Evolutionary conservation across 2,113 vertebrate genomes (phyloP).

Genomic region (Vulpes lagopus): DNA sequence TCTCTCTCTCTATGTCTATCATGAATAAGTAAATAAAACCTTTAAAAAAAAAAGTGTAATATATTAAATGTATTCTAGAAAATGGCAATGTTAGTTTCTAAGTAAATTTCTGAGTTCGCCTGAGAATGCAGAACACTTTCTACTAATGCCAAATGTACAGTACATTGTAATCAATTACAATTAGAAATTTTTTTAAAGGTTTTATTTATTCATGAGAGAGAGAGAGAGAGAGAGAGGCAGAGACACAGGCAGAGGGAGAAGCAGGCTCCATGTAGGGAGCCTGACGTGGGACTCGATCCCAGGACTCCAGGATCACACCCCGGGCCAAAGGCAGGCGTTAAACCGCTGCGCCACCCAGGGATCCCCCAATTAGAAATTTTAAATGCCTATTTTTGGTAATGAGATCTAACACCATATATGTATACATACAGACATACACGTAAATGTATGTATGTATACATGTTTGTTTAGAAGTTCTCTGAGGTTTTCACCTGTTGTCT

Average conservation of each 20-base stretch:
- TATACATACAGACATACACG: not conserved
- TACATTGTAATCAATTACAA: not conserved
- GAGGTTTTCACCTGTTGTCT: not conserved
- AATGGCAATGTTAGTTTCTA: not conserved
- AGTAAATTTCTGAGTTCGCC: slow-evolving; percentile 7
- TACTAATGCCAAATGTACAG: not conserved
- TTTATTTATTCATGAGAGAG: too few relatives aligned
- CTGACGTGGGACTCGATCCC: too few relatives aligned
- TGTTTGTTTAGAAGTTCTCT: not conserved
- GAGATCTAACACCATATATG: not conserved
- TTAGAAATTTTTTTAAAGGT: too few relatives aligned
- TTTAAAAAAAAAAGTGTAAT: not conserved
- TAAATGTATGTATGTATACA: not conserved
- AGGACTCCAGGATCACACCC: too few relatives aligned
- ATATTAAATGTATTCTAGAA: not conserved
- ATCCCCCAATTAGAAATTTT: not conserved
- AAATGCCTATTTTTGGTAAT: not conserved
- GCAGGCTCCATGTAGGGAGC: too few relatives aligned
- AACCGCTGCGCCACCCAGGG: too few relatives aligned
- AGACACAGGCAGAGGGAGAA: too few relatives aligned
- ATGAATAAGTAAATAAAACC: too few relatives aligned
- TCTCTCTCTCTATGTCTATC: too few relatives aligned
- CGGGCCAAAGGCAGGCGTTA: too few relatives aligned
- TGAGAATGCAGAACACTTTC: slow-evolving; percentile 31
- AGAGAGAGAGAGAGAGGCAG: too few relatives aligned